These are phyloP conservation scores for Myoxocephalus aenaeus DNA, from an alignment of 2,797 vertebrate species.

Conservation along the genomic window DNA sequence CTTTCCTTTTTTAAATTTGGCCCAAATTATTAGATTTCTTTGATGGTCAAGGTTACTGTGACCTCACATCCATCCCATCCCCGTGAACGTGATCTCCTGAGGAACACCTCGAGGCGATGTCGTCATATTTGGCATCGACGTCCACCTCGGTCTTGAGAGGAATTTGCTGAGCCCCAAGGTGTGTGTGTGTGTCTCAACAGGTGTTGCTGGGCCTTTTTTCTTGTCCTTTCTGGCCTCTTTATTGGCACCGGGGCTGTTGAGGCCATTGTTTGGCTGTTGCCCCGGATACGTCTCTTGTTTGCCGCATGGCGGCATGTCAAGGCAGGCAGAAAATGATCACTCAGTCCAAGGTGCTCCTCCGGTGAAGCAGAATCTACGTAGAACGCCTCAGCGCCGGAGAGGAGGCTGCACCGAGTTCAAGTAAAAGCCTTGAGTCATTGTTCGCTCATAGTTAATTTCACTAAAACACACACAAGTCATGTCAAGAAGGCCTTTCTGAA, in stretches of 20 bases:
- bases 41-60: background rate
- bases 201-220: slow-evolving; percentile 74
- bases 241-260: slow-evolving; percentile 57
- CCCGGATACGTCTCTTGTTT: slow-evolving; percentile 77
- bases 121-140: background rate
- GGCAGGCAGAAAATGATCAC: slow-evolving; percentile 73
- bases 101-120: background rate
- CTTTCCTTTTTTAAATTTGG: background rate
- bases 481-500: background rate
- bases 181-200: slow-evolving; percentile 75
- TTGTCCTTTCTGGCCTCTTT: slow-evolving; percentile 70
- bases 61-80: background rate
- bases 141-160: slow-evolving; percentile 39
- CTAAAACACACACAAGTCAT: background rate
- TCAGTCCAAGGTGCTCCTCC: slow-evolving; percentile 57
- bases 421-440: slow-evolving; percentile 1
- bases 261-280: slow-evolving; percentile 77
- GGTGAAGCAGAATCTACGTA: slow-evolving; percentile 31
- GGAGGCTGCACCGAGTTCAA: slow-evolving; percentile 13
- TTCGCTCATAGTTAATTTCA: background rate
- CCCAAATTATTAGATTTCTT: background rate
- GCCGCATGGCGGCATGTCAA: slow-evolving; percentile 73
- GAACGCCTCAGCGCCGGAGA: slow-evolving; percentile 35
- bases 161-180: slow-evolving; percentile 72
- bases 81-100: background rate